A percentile compares a stretch with the other conserved stretches of the same genome.
phyloP scores from a whole-genome alignment of 2,797 vertebrate species.

The Paramormyrops hopkinsi region DNA sequence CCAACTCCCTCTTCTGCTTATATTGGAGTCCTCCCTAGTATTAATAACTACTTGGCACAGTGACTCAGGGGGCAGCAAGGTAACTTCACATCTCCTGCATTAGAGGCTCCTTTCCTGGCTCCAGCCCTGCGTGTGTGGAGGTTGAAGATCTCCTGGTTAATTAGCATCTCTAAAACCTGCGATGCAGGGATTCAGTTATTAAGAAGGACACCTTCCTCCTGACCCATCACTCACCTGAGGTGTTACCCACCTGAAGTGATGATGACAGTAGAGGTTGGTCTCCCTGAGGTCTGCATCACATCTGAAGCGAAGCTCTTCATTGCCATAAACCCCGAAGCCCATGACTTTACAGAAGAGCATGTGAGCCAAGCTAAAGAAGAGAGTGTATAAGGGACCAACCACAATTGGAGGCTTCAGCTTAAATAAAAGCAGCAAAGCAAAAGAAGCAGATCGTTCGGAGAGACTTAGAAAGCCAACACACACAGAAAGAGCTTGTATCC shows the following conservation, averaged over 20 bases:
- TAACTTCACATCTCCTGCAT: background rate
- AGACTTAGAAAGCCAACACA: background rate
- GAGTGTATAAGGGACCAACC: slow-evolving; percentile 79
- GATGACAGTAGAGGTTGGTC: slow-evolving; percentile 81
- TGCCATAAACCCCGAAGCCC: slow-evolving; percentile 78
- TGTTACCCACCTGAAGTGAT: slow-evolving; percentile 79
- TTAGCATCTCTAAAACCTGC: background rate
- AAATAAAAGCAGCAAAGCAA: slow-evolving; percentile 24
- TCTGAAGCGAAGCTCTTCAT: slow-evolving; percentile 81
- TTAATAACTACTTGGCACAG: background rate
- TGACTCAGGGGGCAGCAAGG: slow-evolving; percentile 49
- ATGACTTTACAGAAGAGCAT: slow-evolving; percentile 79
- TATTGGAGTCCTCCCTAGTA: background rate
- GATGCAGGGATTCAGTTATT: background rate
- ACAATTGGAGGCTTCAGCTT: slow-evolving; percentile 79
- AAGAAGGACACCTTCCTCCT: background rate
- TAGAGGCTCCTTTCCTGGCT: background rate
- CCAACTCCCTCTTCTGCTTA: background rate
- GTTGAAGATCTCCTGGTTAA: background rate
- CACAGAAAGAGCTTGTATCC: background rate
- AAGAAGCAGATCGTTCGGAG: slow-evolving; percentile 14
- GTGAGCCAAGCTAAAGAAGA: slow-evolving; percentile 79
- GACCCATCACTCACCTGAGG: slow-evolving; percentile 65
- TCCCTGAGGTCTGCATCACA: slow-evolving; percentile 77
- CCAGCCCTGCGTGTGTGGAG: background rate